Percentiles rank a stretch among this genome's conserved stretches.
phyloP scores from a whole-genome alignment of 2,888 invertebrate genomes.

The Malthinus seriepunctatus region DNA sequence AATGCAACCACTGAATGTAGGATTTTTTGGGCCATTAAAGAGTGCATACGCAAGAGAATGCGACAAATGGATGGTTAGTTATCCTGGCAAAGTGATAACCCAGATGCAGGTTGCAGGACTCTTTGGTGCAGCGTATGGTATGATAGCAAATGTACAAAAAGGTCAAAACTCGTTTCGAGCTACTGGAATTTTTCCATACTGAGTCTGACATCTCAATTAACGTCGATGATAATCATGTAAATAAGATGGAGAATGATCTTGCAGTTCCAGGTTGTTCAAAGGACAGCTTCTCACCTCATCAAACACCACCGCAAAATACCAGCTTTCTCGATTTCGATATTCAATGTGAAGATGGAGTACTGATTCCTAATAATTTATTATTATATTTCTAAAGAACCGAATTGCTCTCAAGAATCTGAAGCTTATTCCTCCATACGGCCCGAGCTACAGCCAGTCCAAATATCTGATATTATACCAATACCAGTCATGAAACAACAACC shows the following conservation, averaged over 20 bases:
- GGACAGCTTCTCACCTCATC: background rate
- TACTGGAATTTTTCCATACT: slow-evolving; percentile 18
- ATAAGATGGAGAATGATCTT: background rate
- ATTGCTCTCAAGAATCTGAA: too few relatives aligned
- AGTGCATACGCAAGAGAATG: slow-evolving; percentile 10
- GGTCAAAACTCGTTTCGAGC: slow-evolving; percentile 6
- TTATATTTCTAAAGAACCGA: too few relatives aligned
- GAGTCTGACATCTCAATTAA: background rate
- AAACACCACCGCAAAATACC: background rate
- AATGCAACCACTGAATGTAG: slow-evolving; percentile 10
- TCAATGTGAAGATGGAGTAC: background rate
- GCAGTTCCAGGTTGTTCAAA: background rate
- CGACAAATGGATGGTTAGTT: slow-evolving; percentile 13
- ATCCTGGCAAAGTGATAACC: slow-evolving; percentile 17
- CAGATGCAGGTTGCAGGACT: slow-evolving; percentile 11
- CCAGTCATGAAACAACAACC: too few relatives aligned
- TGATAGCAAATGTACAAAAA: slow-evolving; percentile 11
- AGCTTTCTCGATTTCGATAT: background rate
- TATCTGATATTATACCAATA: too few relatives aligned
- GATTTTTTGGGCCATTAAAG: slow-evolving; percentile 12
- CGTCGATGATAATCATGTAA: slow-evolving; percentile 6
- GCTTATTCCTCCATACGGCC: too few relatives aligned
- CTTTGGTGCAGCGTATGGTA: slow-evolving; percentile 12
- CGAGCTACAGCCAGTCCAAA: too few relatives aligned
- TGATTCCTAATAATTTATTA: background rate